Base-by-base conservation (phyloP, 2,888 invertebrate genomes). In the Morinoia aosen region DNA sequence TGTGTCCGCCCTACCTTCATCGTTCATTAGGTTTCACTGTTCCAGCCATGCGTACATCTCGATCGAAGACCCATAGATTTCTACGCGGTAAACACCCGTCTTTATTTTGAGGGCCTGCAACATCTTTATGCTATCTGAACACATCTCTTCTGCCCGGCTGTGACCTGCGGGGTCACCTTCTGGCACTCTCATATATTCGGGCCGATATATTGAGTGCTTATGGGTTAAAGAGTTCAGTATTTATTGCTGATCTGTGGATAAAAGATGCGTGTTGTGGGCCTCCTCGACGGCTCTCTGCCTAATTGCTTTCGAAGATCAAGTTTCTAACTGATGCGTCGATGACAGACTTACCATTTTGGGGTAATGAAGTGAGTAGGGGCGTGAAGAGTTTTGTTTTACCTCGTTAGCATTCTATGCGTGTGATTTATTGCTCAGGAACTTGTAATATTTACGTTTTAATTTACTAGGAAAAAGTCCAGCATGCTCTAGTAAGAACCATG, bases 171-270 rank as follows among this genome's bases (percentile, higher is more conserved):
- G 76, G 76, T 76, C 76, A 33, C 33, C 76, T 33, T 10, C 90
- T 48, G 48, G 40, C 40, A 90, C 16, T 48, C 90, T 48, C 90
- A 90, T 90, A 12, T 90, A 39, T 90, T 90, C 40, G 40, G 90
- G 39, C 40, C 90, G 90, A 90, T 90, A 48, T 90, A 90, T 40
- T 40, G 48, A 40, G 90, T 90, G 90, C 90, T 39, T 90, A 90
- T 39, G 40, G 40, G 12, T 90, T 25, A 48, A 40, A 40, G 39
- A 90, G 90, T 90, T 90, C 40, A 40, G 40, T 90, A 90, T 90
- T 90, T 90, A 90, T 90, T 40, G 90, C 90, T 48, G 90, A 90
- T 90, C 90, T 48, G 90, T 11, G 48, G 90, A 90, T 90, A 90
- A 90, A 40, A 76, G 40, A 14, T 33, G 40, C 90, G 16, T 90